Base-by-base conservation (phyloP, 30 jellyfish, hydroid and myxozoan genomes). In the Rhopilema esculentum region DNA sequence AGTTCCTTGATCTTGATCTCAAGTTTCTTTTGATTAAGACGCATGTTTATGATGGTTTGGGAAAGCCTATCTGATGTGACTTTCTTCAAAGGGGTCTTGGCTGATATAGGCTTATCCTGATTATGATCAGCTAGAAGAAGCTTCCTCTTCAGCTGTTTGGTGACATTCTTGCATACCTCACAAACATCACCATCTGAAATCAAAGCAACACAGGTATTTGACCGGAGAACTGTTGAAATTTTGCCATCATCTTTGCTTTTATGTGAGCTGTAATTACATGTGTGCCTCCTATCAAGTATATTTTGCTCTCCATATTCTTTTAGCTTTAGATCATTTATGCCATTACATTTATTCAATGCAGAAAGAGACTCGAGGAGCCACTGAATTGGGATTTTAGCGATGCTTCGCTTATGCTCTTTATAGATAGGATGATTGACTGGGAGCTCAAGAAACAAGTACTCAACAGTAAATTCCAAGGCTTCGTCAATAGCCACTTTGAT, bases 401-500 rank as follows among this genome's bases (percentile, higher is more conserved):
- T 65, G 49, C 76, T 52, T 77, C 80, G 88, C 27, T 79, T 79
- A 65, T 79, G 70, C 80, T 79, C 80, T 63, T 61, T 79, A 62
- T 79, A 79, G 49, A 79, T 79, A 62, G 68, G 89, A 79, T 79
- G 89, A 79, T 79, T 79, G 69, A 28, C 80, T 79, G 89, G 89
- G 27, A 79, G 89, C 80, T 79, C 89, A 79, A 79, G 89, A 19
- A 78, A 79, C 89, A 79, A 77, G 88, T 81, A 81, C 83, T 81
- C 91, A 66, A 81, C 51, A 0, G 91, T 66, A 81, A 81, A 81
- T 81, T 65, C 83, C 83, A 68, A 81, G 83, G 91, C 83, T 81
- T 81, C 83, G 51, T 81, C 83, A 68, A 83, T 68, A 69, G 79
- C 49, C 27, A 83, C 85, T 72, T 70, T 83, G 71, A 16, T 8